Evolutionary conservation across 2,113 vertebrate genomes (phyloP).

Genomic region (Menidia beryllina): DNA sequence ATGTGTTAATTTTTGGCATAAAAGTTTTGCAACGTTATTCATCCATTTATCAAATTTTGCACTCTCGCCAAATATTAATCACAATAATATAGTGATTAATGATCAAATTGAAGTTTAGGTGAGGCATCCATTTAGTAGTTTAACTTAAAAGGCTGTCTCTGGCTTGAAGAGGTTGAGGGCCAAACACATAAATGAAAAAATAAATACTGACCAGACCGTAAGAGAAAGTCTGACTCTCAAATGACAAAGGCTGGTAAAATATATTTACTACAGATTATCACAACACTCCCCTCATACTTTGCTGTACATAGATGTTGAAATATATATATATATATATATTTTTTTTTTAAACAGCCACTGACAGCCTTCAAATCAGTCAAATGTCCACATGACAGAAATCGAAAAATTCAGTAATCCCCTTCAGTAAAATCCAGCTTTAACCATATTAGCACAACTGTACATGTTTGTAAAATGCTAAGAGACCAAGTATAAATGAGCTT

Average conservation of each 20-base stretch:
- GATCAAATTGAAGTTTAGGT: constrained; percentile 20
- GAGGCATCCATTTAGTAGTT: background rate
- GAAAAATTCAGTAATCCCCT: background rate
- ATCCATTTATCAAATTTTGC: constrained; percentile 20
- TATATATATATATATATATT: background rate
- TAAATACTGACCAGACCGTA: constrained; percentile 9
- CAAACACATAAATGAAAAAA: constrained; percentile 9
- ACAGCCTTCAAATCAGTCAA: background rate
- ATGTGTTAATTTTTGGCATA: background rate
- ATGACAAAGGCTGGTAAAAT: constrained; percentile 8
- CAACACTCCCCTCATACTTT: background rate
- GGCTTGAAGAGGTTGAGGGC: constrained; percentile 3
- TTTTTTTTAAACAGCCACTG: background rate
- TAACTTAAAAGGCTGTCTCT: background rate
- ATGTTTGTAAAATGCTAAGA: background rate
- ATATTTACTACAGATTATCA: constrained; percentile 3
- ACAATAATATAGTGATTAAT: constrained; percentile 22
- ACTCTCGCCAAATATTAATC: too few relatives aligned
- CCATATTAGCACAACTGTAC: background rate
- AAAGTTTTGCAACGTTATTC: background rate
- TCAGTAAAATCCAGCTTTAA: background rate
- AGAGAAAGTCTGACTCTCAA: constrained; percentile 18
- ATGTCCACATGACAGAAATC: background rate
- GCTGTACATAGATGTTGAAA: background rate
- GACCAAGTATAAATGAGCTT: too few relatives aligned